Evolutionary conservation across 2,797 vertebrate genomes (phyloP).

Genomic region (Mus caroli): DNA sequence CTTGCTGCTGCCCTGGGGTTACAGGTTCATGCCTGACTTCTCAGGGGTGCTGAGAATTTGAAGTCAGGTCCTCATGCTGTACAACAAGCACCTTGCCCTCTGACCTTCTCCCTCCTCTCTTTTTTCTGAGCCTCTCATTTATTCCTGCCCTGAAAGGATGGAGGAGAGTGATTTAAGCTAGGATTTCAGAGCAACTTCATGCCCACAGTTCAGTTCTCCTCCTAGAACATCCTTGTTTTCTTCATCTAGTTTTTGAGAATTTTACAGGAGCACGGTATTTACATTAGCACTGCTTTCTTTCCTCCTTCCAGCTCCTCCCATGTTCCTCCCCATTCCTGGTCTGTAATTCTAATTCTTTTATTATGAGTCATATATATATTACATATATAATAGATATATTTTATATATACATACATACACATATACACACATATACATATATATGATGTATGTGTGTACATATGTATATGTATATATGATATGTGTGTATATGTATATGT

Average conservation of each 20-base stretch:
- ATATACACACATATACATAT: too few relatives aligned
- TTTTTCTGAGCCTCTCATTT: background rate
- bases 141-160: background rate
- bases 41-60: background rate
- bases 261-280: background rate
- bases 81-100: background rate
- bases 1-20: background rate
- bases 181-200: background rate
- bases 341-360: background rate
- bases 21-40: background rate
- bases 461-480: background rate
- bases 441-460: too few relatives aligned
- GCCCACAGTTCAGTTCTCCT: background rate
- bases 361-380: background rate
- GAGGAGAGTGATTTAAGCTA: background rate
- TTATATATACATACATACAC: accelerated
- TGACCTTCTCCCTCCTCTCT: background rate
- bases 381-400: too few relatives aligned
- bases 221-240: background rate
- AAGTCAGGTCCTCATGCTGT: background rate
- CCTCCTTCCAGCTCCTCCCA: too few relatives aligned
- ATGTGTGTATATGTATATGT: too few relatives aligned
- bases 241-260: background rate
- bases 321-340: background rate
- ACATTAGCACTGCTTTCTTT: too few relatives aligned